Evolutionary conservation across 2,113 vertebrate species (phyloP).

Genomic region (Toxotes chatareus): DNA sequence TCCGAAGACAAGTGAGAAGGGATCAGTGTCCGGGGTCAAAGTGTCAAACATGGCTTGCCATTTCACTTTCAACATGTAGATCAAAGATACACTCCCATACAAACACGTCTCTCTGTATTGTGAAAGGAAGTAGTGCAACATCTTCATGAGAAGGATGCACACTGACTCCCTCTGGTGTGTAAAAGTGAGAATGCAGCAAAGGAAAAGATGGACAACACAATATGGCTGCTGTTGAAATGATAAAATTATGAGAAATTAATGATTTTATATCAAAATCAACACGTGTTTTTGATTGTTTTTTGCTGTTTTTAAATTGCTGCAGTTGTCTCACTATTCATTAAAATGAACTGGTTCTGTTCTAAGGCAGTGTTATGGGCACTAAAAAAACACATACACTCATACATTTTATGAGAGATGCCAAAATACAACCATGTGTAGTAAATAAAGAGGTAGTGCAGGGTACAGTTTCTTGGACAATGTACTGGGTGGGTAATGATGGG

Average conservation of each 20-base stretch:
- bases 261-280: background rate
- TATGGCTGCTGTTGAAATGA: background rate
- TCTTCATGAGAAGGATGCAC: background rate
- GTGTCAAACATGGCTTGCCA: slow-evolving; percentile 40
- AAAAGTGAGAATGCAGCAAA: slow-evolving; percentile 31
- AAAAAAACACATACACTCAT: background rate
- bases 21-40: slow-evolving; percentile 57
- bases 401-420: background rate
- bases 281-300: background rate
- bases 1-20: slow-evolving; percentile 21
- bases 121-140: background rate
- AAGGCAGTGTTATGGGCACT: background rate
- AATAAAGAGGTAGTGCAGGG: background rate
- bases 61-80: slow-evolving; percentile 39
- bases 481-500: background rate
- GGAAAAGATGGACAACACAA: background rate
- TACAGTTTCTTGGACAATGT: background rate
- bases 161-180: slow-evolving; percentile 56
- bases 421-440: background rate
- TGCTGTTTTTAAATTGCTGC: background rate
- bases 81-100: slow-evolving; percentile 22
- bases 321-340: background rate
- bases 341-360: background rate
- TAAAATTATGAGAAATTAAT: background rate
- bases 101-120: background rate